phyloP scores from a whole-genome alignment of 2,888 invertebrate species.

The Polydrusus cervinus region DNA sequence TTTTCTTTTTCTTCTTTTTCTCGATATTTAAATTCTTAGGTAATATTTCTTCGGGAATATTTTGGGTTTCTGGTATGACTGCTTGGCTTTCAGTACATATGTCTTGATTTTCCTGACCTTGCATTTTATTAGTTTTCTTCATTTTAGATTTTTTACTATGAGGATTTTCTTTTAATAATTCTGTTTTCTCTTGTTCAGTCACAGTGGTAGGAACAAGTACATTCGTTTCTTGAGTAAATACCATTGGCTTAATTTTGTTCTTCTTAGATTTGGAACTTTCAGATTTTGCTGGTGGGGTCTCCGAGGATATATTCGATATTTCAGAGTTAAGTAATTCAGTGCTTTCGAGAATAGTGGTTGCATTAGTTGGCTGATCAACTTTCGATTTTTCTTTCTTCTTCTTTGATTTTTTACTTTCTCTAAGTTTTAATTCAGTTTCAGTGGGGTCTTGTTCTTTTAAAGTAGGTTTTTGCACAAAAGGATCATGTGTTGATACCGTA shows the following conservation, averaged over 20 bases:
- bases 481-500: not conserved
- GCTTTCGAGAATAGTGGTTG: not conserved
- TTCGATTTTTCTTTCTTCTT: constrained; percentile 25
- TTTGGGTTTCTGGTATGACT: not conserved
- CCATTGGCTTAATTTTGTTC: constrained; percentile 10
- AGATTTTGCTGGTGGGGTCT: not conserved
- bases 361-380: not conserved
- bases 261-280: constrained; percentile 30
- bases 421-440: not conserved
- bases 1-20: constrained; percentile 26
- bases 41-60: not conserved
- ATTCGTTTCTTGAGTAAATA: not conserved
- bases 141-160: constrained; percentile 1
- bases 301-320: not conserved
- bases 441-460: constrained; percentile 1
- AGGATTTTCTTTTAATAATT: not conserved
- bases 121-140: not conserved
- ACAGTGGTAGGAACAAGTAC: not conserved
- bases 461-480: not conserved
- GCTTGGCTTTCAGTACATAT: not conserved
- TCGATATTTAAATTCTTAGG: not conserved
- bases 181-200: not conserved
- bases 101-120: not conserved
- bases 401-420: constrained; percentile 15
- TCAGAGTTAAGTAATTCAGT: not conserved